Conservation (phyloP, 2,113 vertebrate species). For the Poeciliopsis retropinna region DNA sequence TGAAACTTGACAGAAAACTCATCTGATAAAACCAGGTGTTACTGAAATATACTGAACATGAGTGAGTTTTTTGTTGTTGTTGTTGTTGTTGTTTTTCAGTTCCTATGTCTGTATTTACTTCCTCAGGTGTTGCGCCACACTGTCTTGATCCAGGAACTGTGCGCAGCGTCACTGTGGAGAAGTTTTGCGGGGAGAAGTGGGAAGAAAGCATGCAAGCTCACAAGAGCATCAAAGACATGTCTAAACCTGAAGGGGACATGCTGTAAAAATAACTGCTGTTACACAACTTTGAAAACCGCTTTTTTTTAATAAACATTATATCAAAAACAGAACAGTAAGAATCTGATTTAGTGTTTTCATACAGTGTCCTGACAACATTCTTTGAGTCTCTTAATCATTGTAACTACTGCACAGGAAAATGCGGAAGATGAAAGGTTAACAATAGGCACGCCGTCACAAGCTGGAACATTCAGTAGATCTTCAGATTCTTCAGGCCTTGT, state of each 20-base stretch:
- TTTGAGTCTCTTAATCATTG: slow-evolving; percentile 2
- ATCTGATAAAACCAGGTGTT: not conserved
- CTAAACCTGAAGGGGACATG: slow-evolving; percentile 66
- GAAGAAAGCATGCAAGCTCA: slow-evolving; percentile 90
- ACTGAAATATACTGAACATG: not conserved
- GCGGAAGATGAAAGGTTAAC: slow-evolving; percentile 1
- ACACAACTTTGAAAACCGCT: no score
- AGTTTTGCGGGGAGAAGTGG: slow-evolving; percentile 91
- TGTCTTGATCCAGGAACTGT: slow-evolving; percentile 93
- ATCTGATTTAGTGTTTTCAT: slow-evolving; percentile 6
- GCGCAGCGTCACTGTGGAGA: slow-evolving; percentile 82
- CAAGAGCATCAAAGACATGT: slow-evolving; percentile 88
- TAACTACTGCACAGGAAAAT: not conserved
- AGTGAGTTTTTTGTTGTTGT: no score
- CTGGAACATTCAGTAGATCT: slow-evolving; percentile 68
- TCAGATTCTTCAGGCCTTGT: slow-evolving; percentile 61
- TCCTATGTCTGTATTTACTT: not conserved
- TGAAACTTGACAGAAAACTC: not conserved
- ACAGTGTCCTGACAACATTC: slow-evolving; percentile 37
- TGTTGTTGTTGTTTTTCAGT: not conserved
- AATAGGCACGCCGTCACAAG: not conserved
- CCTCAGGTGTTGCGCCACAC: slow-evolving; percentile 89
- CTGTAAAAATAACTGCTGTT: slow-evolving; percentile 18
- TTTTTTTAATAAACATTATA: slow-evolving; percentile 32
- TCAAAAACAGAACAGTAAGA: not conserved